A percentile compares a stretch with the other conserved stretches of the same genome.
Evolutionary conservation across 2,113 vertebrate genomes (phyloP).

Genomic region (Pithys albifrons): DNA sequence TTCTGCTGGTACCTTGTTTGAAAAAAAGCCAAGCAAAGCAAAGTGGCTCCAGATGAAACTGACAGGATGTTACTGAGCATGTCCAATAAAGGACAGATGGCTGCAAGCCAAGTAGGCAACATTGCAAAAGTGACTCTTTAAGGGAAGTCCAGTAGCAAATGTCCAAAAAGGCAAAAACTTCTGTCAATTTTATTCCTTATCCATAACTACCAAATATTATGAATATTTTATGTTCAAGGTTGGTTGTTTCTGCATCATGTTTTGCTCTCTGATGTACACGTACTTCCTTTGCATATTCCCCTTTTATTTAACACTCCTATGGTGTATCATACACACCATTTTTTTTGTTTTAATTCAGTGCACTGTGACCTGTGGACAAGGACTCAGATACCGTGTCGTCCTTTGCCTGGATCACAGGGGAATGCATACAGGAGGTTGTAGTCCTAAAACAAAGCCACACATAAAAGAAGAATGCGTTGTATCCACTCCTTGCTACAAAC

Average conservation of each 20-base stretch:
- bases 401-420: conserved; percentile 94
- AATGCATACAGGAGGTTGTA: conserved; percentile 92
- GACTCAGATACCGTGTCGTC: conserved; percentile 94
- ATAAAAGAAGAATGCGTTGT: conserved; percentile 95
- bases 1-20: neutral
- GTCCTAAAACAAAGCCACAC: conserved; percentile 91
- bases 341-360: conserved; percentile 78
- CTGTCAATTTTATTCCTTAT: neutral
- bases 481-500: conserved; percentile 92
- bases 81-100: neutral
- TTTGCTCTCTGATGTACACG: neutral
- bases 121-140: neutral
- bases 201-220: neutral
- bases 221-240: neutral
- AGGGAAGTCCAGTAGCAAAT: neutral
- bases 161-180: neutral
- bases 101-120: neutral
- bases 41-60: neutral
- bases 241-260: neutral
- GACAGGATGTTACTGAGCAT: neutral
- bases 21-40: neutral
- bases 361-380: conserved; percentile 95
- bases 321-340: neutral
- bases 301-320: neutral
- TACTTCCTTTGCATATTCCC: neutral